phyloP scores from a whole-genome alignment of 2,888 invertebrate species.

The Thereva nobilitata region DNA sequence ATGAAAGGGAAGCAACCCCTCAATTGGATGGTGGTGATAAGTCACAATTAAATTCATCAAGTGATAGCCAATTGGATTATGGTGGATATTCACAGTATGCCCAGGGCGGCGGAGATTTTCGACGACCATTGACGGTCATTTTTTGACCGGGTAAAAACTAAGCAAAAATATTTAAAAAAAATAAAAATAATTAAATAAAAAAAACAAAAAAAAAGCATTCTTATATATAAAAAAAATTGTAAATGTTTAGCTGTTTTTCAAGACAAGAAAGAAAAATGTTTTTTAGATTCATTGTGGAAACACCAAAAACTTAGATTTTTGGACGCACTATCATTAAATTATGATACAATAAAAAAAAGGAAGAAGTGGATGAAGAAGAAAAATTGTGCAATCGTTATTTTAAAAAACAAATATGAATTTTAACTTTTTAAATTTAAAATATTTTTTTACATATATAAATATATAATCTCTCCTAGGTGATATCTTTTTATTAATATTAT shows the following conservation, averaged over 20 bases:
- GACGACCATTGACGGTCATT: conserved; percentile 58
- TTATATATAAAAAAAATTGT: conserved; percentile 37
- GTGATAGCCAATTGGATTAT: conserved; percentile 55
- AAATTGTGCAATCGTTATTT: no score
- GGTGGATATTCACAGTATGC: conserved; percentile 52
- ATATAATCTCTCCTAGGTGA: no score
- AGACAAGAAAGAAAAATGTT: conserved; percentile 34
- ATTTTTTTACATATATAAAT: no score
- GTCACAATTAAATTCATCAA: conserved; percentile 55
- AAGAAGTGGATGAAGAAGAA: no score
- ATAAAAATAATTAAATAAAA: conserved; percentile 14
- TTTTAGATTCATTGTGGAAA: conserved; percentile 7
- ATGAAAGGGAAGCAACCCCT: conserved; percentile 56
- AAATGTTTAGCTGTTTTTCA: conserved; percentile 39
- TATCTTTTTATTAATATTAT: no score
- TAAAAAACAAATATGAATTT: no score
- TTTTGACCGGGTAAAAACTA: conserved; percentile 55
- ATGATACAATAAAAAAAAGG: no score
- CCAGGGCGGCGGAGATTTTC: conserved; percentile 52
- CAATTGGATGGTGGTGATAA: conserved; percentile 53
- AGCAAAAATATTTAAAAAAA: conserved; percentile 9
- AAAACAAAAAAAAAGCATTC: conserved; percentile 27
- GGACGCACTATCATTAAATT: no score
- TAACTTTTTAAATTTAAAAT: no score
- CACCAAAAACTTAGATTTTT: no score